Percentiles rank a stretch among this genome's conserved stretches.
phyloP scores from a whole-genome alignment of 2,888 invertebrate genomes.

The Willowsia nigromaculata region DNA sequence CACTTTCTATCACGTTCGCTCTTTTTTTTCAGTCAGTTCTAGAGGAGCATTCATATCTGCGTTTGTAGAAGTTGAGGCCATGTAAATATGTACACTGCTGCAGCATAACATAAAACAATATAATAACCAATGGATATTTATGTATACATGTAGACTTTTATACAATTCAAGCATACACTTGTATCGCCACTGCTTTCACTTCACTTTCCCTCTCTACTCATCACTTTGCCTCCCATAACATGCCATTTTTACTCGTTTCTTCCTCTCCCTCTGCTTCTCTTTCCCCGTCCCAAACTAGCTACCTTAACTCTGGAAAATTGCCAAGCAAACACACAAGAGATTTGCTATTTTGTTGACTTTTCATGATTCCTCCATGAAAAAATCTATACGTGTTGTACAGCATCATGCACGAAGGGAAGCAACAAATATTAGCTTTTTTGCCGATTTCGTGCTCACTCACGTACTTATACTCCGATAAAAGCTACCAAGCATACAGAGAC shows the following conservation, averaged over 20 bases:
- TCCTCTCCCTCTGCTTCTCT: slow-evolving; percentile 12
- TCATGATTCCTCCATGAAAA: slow-evolving; percentile 47
- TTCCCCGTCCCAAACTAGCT: slow-evolving; percentile 23
- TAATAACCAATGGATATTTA: background rate
- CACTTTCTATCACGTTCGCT: slow-evolving; percentile 65
- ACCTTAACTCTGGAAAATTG: slow-evolving; percentile 66
- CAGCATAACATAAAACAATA: background rate
- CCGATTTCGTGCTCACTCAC: slow-evolving; percentile 38
- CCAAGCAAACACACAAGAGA: slow-evolving; percentile 54
- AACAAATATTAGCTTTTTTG: slow-evolving; percentile 65
- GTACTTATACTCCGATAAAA: slow-evolving; percentile 21
- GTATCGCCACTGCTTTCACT: slow-evolving; percentile 15
- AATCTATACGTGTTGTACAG: slow-evolving; percentile 30
- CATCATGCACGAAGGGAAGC: slow-evolving; percentile 52
- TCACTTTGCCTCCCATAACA: background rate
- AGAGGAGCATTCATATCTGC: background rate
- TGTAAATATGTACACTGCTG: background rate
- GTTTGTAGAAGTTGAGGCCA: background rate
- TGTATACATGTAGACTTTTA: background rate
- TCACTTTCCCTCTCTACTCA: background rate
- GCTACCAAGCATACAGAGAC: background rate
- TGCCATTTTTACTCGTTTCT: background rate
- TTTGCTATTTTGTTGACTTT: slow-evolving; percentile 65
- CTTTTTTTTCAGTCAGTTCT: background rate
- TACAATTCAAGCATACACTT: background rate